Evolutionary conservation across 2,888 invertebrate species (phyloP).

Genomic region (Crioceris asparagi): DNA sequence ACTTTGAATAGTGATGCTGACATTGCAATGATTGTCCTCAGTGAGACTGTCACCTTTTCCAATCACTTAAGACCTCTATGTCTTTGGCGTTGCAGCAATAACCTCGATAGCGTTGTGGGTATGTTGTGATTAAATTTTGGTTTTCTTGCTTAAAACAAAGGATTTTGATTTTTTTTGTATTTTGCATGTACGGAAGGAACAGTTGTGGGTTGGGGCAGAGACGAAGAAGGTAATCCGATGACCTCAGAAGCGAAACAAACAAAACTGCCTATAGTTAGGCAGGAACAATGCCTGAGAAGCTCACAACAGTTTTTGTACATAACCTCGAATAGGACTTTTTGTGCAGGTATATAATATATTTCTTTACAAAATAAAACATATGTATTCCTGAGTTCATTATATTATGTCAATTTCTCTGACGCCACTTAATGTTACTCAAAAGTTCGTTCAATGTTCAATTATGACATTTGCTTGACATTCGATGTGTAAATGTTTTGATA

Average conservation of each 20-base stretch:
- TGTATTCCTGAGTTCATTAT: too few relatives aligned
- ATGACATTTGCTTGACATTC: too few relatives aligned
- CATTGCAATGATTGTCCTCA: conserved; percentile 45
- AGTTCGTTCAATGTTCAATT: too few relatives aligned
- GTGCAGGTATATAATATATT: too few relatives aligned
- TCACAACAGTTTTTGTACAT: conserved; percentile 31
- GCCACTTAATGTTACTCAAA: too few relatives aligned
- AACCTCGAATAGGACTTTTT: conserved; percentile 45
- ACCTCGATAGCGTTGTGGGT: conserved; percentile 26
- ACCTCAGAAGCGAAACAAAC: conserved; percentile 44
- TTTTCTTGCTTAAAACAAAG: too few relatives aligned
- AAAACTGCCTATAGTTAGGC: conserved; percentile 45
- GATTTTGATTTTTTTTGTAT: not conserved
- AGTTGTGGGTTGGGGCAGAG: conserved; percentile 43
- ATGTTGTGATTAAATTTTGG: conserved; percentile 3
- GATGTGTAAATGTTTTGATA: not conserved
- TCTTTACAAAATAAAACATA: too few relatives aligned
- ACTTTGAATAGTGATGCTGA: conserved; percentile 45
- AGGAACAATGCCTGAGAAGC: conserved; percentile 45
- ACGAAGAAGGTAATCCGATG: conserved; percentile 38
- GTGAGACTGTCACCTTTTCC: conserved; percentile 41
- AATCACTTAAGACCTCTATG: conserved; percentile 50
- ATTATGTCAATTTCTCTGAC: too few relatives aligned
- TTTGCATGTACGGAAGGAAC: conserved; percentile 17
- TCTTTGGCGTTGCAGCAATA: conserved; percentile 43